A percentile compares a stretch with the other conserved stretches of the same genome.
These are phyloP conservation scores for Orthosia gracilis DNA, from an alignment of 2,888 invertebrate species.

Conservation along the genomic window DNA sequence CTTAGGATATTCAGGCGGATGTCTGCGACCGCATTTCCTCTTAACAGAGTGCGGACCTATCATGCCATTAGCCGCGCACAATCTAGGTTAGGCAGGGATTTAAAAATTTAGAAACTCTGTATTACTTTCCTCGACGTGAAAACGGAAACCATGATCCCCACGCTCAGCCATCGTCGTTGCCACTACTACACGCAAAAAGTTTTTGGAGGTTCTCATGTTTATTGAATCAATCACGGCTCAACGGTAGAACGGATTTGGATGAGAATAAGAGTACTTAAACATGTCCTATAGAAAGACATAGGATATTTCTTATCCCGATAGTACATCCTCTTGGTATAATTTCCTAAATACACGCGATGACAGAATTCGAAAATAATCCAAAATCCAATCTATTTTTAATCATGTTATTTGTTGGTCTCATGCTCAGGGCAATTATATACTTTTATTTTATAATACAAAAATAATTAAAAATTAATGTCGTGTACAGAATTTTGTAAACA, in stretches of 20 bases:
- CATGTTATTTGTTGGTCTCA: no score
- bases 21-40: no score
- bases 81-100: no score
- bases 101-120: neutral
- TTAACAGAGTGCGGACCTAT: no score
- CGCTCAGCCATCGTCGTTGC: neutral
- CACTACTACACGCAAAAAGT: neutral
- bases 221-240: neutral
- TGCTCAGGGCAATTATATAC: no score
- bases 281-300: neutral
- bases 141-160: neutral
- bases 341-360: neutral
- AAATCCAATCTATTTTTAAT: no score
- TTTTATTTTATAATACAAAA: neutral
- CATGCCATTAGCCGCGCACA: no score
- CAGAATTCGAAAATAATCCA: no score
- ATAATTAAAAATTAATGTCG: neutral
- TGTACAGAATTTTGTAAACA: constrained; percentile 11
- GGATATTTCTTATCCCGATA: neutral
- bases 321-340: neutral
- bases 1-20: no score
- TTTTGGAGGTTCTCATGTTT: neutral
- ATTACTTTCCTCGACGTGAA: neutral
- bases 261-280: neutral
- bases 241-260: neutral